Evolutionary conservation across 2,797 vertebrate genomes (phyloP).

Genomic region (Lateolabrax maculatus): DNA sequence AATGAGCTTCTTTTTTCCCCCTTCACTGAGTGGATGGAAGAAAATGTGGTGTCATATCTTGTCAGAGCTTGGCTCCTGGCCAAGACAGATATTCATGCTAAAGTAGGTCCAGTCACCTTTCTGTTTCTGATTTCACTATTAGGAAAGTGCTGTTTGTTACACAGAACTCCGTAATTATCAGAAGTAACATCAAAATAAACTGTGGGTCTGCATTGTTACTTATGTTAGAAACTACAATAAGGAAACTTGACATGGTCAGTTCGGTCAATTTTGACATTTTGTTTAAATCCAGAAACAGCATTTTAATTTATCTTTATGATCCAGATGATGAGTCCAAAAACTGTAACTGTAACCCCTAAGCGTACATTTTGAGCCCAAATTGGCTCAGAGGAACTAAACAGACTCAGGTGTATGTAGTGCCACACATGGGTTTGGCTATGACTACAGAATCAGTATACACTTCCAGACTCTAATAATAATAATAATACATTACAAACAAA

Average conservation of each 20-base stretch:
- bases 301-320: slow-evolving; percentile 4
- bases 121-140: slow-evolving; percentile 50
- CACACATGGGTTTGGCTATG: not conserved
- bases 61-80: slow-evolving; percentile 69
- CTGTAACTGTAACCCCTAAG: not conserved
- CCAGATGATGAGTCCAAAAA: not conserved
- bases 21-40: slow-evolving; percentile 67
- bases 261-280: not conserved
- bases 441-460: not conserved
- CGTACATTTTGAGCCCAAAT: not conserved
- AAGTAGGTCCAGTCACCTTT: slow-evolving; percentile 49
- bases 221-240: not conserved
- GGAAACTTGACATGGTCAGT: not conserved
- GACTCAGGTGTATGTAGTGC: not conserved
- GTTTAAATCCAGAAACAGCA: not conserved
- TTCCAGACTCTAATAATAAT: not conserved
- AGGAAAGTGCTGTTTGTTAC: slow-evolving; percentile 18
- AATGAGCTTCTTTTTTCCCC: slow-evolving; percentile 74
- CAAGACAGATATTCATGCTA: slow-evolving; percentile 63
- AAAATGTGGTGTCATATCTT: slow-evolving; percentile 82
- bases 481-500: not conserved
- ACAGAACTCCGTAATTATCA: slow-evolving; percentile 18
- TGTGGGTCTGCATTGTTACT: not conserved
- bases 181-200: not conserved
- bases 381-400: not conserved